phyloP scores from a whole-genome alignment of 2,113 vertebrate genomes.

The Galeopterus variegatus region DNA sequence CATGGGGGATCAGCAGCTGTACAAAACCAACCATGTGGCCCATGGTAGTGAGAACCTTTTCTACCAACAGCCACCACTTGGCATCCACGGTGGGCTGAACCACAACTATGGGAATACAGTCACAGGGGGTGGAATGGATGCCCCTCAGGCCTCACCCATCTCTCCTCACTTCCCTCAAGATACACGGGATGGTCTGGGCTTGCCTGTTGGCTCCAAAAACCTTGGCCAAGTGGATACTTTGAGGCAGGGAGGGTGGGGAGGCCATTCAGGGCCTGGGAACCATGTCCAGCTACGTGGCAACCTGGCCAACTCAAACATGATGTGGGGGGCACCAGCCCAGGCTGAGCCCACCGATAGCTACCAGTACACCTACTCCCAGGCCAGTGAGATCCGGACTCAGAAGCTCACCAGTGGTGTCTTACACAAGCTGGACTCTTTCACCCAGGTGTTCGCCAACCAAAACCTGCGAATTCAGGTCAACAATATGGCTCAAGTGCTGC shows the following conservation, averaged over 20 bases:
- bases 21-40: conserved; percentile 90
- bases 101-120: conserved; percentile 89
- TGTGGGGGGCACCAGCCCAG: conserved; percentile 89
- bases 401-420: conserved; percentile 91
- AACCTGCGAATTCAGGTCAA: conserved; percentile 92
- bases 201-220: conserved; percentile 89
- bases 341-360: conserved; percentile 87
- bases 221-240: conserved; percentile 89
- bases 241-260: conserved; percentile 89
- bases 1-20: conserved; percentile 94
- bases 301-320: conserved; percentile 87
- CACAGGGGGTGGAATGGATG: conserved; percentile 84
- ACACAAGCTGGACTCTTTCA: conserved; percentile 94
- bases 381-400: conserved; percentile 86
- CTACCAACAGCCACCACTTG: conserved; percentile 90
- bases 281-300: conserved; percentile 87
- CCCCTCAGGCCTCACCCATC: conserved; percentile 90
- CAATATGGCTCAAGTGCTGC: conserved; percentile 91
- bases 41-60: conserved; percentile 90
- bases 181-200: conserved; percentile 87
- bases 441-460: conserved; percentile 93
- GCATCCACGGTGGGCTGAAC: conserved; percentile 83
- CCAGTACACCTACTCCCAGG: conserved; percentile 89
- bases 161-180: conserved; percentile 92
- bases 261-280: conserved; percentile 89